Percentiles rank a stretch among this genome's conserved stretches.
Conservation (phyloP, 2,888 invertebrate genomes). For the Altica lythri region DNA sequence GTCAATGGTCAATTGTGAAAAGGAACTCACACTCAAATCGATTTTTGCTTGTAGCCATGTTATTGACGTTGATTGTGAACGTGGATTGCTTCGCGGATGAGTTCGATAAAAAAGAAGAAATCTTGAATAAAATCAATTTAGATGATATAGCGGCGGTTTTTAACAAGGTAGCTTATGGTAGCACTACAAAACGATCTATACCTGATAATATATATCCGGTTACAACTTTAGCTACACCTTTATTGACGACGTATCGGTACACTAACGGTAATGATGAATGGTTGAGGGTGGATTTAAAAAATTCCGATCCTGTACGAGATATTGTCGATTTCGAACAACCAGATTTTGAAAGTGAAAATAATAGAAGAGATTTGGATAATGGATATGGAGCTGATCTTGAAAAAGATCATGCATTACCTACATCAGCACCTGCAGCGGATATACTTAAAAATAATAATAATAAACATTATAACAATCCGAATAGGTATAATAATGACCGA, state of each 20-base stretch:
- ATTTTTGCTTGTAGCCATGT: constrained; percentile 27
- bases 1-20: constrained; percentile 43
- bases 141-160: constrained; percentile 71
- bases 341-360: constrained; percentile 44
- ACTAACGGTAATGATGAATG: constrained; percentile 54
- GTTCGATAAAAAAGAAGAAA: constrained; percentile 55
- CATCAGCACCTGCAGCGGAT: constrained; percentile 78
- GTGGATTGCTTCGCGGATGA: constrained; percentile 47
- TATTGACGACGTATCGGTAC: constrained; percentile 64
- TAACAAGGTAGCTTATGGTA: constrained; percentile 71
- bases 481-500: constrained; percentile 60
- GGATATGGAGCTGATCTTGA: constrained; percentile 72
- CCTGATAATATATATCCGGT: constrained; percentile 67
- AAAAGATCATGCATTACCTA: constrained; percentile 74
- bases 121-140: constrained; percentile 64
- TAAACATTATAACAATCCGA: constrained; percentile 76
- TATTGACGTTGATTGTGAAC: constrained; percentile 25
- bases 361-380: constrained; percentile 48
- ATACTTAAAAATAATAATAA: constrained; percentile 78
- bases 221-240: constrained; percentile 67
- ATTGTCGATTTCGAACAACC: constrained; percentile 44
- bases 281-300: constrained; percentile 55
- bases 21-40: constrained; percentile 24
- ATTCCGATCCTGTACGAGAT: constrained; percentile 41
- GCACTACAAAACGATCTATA: constrained; percentile 71